These are phyloP conservation scores for Eolophus roseicapilla DNA, from an alignment of 2,113 vertebrate species.

Conservation along the genomic window DNA sequence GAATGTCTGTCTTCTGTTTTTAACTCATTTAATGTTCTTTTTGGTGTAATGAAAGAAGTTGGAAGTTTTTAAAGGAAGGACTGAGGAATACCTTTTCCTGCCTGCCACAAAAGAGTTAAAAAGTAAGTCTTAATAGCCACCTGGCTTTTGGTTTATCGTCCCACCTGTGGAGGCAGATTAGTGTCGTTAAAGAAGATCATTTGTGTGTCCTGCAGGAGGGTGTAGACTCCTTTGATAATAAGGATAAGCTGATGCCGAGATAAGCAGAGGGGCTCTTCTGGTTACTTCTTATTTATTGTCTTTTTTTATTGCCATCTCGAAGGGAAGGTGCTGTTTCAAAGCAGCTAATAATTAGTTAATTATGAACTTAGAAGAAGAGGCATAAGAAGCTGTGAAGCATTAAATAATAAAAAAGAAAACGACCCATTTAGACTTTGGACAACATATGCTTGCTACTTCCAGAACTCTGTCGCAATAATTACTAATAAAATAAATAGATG, in stretches of 20 bases:
- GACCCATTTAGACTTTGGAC: conserved; percentile 81
- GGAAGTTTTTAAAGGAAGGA: neutral
- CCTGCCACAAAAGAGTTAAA: conserved; percentile 53
- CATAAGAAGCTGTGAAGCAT: conserved; percentile 75
- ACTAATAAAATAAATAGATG: conserved; percentile 89
- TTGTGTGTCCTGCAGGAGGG: conserved; percentile 65
- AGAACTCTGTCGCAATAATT: conserved; percentile 83
- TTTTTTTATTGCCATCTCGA: conserved; percentile 78
- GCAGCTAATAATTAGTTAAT: conserved; percentile 87
- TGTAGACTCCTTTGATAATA: conserved; percentile 78
- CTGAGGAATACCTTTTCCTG: neutral
- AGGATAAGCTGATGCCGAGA: conserved; percentile 81
- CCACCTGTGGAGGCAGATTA: conserved; percentile 76
- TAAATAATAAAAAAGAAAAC: conserved; percentile 76
- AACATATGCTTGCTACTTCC: conserved; percentile 72
- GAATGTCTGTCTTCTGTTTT: neutral
- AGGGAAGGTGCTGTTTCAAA: conserved; percentile 79
- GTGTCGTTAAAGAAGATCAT: conserved; percentile 64
- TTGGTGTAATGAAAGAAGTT: neutral
- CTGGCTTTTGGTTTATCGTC: conserved; percentile 48
- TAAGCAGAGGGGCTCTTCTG: conserved; percentile 74
- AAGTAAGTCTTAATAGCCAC: conserved; percentile 50
- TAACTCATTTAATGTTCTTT: neutral
- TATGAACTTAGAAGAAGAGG: conserved; percentile 81
- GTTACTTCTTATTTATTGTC: conserved; percentile 83